A percentile compares a stretch with the other conserved stretches of the same genome.
These are phyloP conservation scores for Pollimyrus isidori DNA, from an alignment of 2,113 vertebrate species.

Conservation along the genomic window DNA sequence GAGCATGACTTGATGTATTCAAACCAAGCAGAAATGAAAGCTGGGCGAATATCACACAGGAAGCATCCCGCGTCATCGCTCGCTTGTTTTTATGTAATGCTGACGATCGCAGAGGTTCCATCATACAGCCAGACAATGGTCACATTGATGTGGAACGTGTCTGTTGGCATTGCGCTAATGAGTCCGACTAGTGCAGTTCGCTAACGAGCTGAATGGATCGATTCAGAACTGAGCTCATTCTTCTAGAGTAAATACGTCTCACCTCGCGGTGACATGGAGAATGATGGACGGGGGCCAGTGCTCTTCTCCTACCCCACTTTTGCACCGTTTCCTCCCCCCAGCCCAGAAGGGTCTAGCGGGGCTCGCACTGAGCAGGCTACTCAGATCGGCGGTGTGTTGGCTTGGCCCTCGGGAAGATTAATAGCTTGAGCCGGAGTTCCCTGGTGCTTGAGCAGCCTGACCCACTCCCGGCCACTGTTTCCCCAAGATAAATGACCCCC, in stretches of 20 bases:
- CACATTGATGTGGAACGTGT: conserved; percentile 34
- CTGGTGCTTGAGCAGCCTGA: background rate
- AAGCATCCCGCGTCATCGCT: background rate
- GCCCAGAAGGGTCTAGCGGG: background rate
- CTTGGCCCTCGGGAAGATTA: conserved; percentile 34
- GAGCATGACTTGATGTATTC: background rate
- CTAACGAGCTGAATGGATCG: conserved; percentile 21
- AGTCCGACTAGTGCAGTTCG: conserved; percentile 42
- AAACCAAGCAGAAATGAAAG: background rate
- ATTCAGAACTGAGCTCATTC: conserved; percentile 35
- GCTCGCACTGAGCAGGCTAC: conserved; percentile 13
- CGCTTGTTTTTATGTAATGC: background rate
- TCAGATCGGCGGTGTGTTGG: conserved; percentile 20
- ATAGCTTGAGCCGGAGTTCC: conserved; percentile 13
- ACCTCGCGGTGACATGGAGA: conserved; percentile 34
- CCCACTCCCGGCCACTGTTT: background rate
- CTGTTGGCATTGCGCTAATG: conserved; percentile 43
- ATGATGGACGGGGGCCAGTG: background rate
- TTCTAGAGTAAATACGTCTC: conserved; percentile 41
- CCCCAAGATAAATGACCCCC: background rate
- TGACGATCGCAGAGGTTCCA: background rate
- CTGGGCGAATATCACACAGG: background rate
- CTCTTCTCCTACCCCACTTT: background rate
- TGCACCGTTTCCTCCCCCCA: background rate
- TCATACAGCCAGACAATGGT: background rate